These are phyloP conservation scores for Echiichthys vipera DNA, from an alignment of 2,797 vertebrate genomes.

Conservation along the genomic window DNA sequence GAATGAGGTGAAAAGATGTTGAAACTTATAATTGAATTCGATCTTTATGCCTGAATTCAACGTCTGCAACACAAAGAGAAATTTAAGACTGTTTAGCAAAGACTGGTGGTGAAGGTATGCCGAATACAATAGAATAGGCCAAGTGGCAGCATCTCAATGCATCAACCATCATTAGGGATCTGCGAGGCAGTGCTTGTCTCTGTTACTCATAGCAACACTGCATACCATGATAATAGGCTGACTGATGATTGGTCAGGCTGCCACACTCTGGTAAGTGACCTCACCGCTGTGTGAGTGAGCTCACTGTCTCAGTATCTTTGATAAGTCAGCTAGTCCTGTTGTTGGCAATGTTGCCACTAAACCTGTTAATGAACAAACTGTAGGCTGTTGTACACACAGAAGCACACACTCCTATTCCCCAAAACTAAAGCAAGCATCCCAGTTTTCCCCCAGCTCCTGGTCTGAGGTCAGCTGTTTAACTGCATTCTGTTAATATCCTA, in stretches of 20 bases:
- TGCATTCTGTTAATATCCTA: slow-evolving; percentile 21
- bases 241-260: slow-evolving; percentile 80
- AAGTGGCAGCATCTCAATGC: slow-evolving; percentile 59
- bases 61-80: background rate
- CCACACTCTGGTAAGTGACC: slow-evolving; percentile 79
- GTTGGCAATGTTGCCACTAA: slow-evolving; percentile 48
- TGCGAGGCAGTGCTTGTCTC: slow-evolving; percentile 66
- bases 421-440: background rate
- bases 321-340: slow-evolving; percentile 66
- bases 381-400: background rate
- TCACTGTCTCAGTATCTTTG: slow-evolving; percentile 80
- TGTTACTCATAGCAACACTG: slow-evolving; percentile 84
- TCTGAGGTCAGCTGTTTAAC: background rate
- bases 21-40: slow-evolving; percentile 23
- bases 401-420: background rate
- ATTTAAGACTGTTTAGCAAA: background rate
- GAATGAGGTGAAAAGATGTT: slow-evolving; percentile 19
- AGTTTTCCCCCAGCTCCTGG: background rate
- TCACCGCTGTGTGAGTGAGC: slow-evolving; percentile 78
- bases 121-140: slow-evolving; percentile 16
- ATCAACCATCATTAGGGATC: slow-evolving; percentile 70
- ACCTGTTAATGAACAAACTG: slow-evolving; percentile 59
- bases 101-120: background rate
- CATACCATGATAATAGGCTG: slow-evolving; percentile 80
- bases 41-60: slow-evolving; percentile 14